Evolutionary conservation across 2,113 vertebrate genomes (phyloP).

Genomic region (Oreochromis aureus): DNA sequence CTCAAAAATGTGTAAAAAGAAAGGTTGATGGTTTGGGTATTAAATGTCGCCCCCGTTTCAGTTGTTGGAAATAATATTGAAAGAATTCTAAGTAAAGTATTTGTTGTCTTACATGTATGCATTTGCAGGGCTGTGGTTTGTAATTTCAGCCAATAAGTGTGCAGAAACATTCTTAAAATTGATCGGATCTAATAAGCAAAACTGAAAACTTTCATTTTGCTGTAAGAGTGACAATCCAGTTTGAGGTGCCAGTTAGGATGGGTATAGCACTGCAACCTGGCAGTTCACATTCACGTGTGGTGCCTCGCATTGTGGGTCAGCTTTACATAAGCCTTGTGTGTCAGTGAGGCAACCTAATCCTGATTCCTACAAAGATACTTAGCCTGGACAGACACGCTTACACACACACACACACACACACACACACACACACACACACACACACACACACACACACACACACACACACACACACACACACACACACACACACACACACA

Average conservation of each 20-base stretch:
- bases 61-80: not conserved
- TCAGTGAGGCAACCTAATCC: constrained; percentile 31
- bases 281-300: not conserved
- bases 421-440: not conserved
- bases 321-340: constrained; percentile 34
- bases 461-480: too few relatives aligned
- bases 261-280: not conserved
- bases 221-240: not conserved
- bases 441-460: not conserved
- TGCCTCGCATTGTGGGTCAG: constrained; percentile 5
- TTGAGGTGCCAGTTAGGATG: not conserved
- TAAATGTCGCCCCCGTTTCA: not conserved
- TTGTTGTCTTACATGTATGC: not conserved
- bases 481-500: not conserved
- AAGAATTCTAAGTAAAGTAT: not conserved
- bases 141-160: not conserved
- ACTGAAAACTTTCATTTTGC: not conserved
- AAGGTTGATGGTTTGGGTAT: not conserved
- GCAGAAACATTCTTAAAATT: not conserved
- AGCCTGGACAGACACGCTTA: not conserved
- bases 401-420: not conserved
- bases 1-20: not conserved
- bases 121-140: not conserved
- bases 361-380: constrained; percentile 32
- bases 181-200: not conserved